These are phyloP conservation scores for Catalaphyllia jardinei DNA, from an alignment of 64 coral and sea anemone species.

Conservation along the genomic window DNA sequence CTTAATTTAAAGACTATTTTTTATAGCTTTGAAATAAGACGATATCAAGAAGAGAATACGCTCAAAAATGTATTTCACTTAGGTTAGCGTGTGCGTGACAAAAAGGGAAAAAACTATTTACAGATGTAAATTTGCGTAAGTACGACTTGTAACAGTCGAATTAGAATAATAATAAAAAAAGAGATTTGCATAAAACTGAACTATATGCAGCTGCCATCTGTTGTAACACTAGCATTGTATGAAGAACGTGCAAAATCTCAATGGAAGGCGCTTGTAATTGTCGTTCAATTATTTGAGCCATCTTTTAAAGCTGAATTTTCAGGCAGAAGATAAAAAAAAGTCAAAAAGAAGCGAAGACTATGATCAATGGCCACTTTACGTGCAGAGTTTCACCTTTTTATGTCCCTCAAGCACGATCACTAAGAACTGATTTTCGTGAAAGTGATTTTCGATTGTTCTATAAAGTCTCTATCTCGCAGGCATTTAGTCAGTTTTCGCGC, in stretches of 20 bases:
- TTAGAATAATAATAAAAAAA: not conserved
- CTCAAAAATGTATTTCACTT: not conserved
- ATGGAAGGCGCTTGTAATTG: not conserved
- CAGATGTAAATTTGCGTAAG: constrained; percentile 40
- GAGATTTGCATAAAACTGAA: constrained; percentile 19
- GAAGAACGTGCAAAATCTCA: not conserved
- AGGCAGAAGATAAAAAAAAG: not conserved
- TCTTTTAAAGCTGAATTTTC: not conserved
- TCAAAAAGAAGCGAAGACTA: not conserved
- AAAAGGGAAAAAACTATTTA: constrained; percentile 20
- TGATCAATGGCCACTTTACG: not conserved
- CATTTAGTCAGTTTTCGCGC: not conserved
- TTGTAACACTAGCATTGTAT: not conserved
- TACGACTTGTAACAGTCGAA: constrained; percentile 22
- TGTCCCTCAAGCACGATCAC: not conserved
- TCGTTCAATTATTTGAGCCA: not conserved
- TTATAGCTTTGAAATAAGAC: not conserved
- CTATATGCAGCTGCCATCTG: not conserved
- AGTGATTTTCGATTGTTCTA: not conserved
- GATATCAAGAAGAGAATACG: not conserved
- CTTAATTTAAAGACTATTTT: constrained; percentile 48
- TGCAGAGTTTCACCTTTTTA: not conserved
- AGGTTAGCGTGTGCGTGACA: constrained; percentile 22
- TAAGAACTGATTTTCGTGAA: not conserved
- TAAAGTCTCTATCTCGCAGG: not conserved